Evolutionary conservation across 1,140 invertebrate genomes (phyloP), one percentile per base, ranked within the genome.

Genomic region (Chelonus insularis): DNA sequence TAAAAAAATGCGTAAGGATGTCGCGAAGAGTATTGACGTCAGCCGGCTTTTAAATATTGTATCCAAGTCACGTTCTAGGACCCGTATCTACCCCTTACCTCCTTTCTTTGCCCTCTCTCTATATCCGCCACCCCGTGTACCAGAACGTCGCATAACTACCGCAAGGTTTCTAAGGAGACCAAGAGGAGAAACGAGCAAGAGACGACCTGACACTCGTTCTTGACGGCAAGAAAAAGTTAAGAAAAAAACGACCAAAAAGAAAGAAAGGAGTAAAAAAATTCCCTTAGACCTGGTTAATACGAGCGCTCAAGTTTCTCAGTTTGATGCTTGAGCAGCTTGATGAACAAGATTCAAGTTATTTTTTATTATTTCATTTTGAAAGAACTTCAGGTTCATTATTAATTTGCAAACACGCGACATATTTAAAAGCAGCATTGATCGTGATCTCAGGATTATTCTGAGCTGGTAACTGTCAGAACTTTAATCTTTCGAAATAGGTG

Each of bases 31-130:
- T 75, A 75, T 75, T 75, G 73, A 75, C 73, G 73, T 72, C 67
- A 71, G 60, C 64, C 59, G 51, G 60, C 43, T 75, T 75, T 75
- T 72, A 75, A 74, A 75, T 75, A 74, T 74, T 75, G 72, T 67
- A 75, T 72, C 72, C 73, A 70, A 75, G 73, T 75, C 73, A 75
- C 73, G 73, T 75, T 74, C 52, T 64, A 65, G 71, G 68, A 73
- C 48, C 69, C 69, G 71, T 74, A 72, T 71, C 71, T 66, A 68
- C 71, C 54, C 56, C 55, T 60, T 47, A 25, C 43, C 48, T 39
- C 37, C 39, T 32, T 52, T 29, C 50, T 36, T 25, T 4, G 29
- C 43, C 47, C 21, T 50, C 20, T 14, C 45, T 37, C 7, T 47
- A 18, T n/a, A 34, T 41, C 12, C n/a, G 18, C 29, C 41, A 43